Conservation (phyloP, 2,113 vertebrate genomes). For the Labeo rohita region DNA sequence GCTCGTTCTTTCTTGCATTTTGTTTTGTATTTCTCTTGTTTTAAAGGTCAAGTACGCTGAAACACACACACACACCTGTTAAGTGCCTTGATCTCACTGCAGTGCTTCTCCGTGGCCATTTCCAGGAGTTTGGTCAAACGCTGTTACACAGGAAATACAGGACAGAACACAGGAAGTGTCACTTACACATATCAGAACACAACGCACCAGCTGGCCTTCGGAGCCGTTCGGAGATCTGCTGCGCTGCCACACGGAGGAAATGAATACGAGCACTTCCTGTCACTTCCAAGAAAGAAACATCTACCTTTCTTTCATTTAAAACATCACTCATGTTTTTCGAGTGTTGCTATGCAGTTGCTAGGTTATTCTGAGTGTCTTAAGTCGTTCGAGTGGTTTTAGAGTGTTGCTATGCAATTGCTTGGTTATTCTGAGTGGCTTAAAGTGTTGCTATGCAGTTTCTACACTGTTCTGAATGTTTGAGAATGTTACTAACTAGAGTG, state of each 20-base stretch:
- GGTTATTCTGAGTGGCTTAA: no score
- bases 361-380: background rate
- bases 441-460: no score
- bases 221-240: background rate
- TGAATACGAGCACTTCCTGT: background rate
- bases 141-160: slow-evolving; percentile 72
- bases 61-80: slow-evolving; percentile 77
- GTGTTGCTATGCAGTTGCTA: background rate
- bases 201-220: slow-evolving; percentile 41
- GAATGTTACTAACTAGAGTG: no score
- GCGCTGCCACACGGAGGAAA: slow-evolving; percentile 5
- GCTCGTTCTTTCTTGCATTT: background rate
- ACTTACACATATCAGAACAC: slow-evolving; percentile 9
- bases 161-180: slow-evolving; percentile 58
- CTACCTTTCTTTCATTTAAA: background rate
- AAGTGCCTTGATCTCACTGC: slow-evolving; percentile 81
- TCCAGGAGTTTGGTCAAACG: slow-evolving; percentile 86
- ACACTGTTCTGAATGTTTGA: no score
- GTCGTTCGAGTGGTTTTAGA: no score
- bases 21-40: slow-evolving; percentile 27
- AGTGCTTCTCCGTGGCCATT: slow-evolving; percentile 86
- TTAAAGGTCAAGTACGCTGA: slow-evolving; percentile 33
- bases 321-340: background rate
- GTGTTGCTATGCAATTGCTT: no score
- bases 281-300: background rate